Conservation (phyloP, 2,797 vertebrate species). For the Tragopan temminckii region DNA sequence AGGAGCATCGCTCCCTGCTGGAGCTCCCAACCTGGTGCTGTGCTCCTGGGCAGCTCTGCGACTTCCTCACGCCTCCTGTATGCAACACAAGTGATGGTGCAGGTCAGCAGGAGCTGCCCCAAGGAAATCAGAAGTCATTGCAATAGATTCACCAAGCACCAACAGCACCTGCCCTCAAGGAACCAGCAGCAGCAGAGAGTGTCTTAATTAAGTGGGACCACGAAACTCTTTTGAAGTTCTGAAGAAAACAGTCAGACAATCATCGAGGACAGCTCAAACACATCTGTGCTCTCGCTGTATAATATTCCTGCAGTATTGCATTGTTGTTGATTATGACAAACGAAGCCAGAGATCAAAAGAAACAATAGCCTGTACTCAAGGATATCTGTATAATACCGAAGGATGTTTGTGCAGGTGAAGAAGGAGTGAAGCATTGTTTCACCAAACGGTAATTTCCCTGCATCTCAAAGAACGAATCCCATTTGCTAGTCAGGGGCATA, state of each 20-base stretch:
- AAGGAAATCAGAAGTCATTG: conserved; percentile 50
- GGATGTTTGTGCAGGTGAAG: conserved; percentile 58
- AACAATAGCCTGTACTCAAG: conserved; percentile 52
- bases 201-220: background rate
- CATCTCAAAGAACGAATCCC: conserved; percentile 15
- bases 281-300: background rate
- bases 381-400: conserved; percentile 57
- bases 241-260: background rate
- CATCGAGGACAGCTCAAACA: background rate
- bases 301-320: background rate
- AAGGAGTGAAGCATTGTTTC: conserved; percentile 52
- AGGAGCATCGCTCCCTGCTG: background rate
- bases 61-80: conserved; percentile 18
- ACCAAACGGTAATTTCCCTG: conserved; percentile 61
- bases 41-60: background rate
- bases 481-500: background rate
- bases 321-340: background rate
- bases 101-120: conserved; percentile 15
- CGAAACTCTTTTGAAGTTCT: background rate
- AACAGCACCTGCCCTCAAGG: background rate
- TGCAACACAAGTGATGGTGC: conserved; percentile 7
- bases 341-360: conserved; percentile 28
- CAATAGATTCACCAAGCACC: background rate
- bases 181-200: background rate
- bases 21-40: background rate